Evolutionary conservation across 2,888 invertebrate genomes (phyloP).

Genomic region (Sthenelais limicola): DNA sequence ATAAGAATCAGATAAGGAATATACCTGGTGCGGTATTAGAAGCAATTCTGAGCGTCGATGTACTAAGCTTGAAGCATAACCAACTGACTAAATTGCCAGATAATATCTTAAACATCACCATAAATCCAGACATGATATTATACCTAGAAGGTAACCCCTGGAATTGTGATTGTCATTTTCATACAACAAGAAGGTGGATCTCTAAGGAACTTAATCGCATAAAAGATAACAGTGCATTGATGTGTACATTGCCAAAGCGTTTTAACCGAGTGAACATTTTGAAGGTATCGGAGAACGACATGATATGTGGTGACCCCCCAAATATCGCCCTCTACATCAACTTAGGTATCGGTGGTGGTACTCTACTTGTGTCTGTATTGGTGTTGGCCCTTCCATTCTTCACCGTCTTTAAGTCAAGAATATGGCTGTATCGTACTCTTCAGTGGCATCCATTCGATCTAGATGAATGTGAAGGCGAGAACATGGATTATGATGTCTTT

Average conservation of each 20-base stretch:
- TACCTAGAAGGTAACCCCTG: slow-evolving; percentile 6
- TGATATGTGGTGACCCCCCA: background rate
- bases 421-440: slow-evolving; percentile 38
- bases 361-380: no score
- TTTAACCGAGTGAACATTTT: no score
- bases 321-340: background rate
- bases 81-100: background rate
- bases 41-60: background rate
- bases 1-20: background rate
- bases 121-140: background rate
- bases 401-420: no score
- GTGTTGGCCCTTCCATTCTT: no score
- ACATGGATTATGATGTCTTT: slow-evolving; percentile 55
- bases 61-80: background rate
- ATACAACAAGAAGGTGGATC: background rate
- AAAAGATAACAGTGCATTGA: background rate
- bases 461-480: slow-evolving; percentile 45
- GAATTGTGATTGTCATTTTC: background rate
- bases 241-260: no score
- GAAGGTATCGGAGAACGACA: no score
- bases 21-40: background rate
- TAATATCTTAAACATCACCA: background rate
- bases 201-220: background rate
- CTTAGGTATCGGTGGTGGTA: no score
- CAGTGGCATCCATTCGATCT: slow-evolving; percentile 46